A percentile compares a stretch with the other conserved stretches of the same genome.
Conservation (phyloP, 1,140 invertebrate genomes). For the Ridgeia piscesae region DNA sequence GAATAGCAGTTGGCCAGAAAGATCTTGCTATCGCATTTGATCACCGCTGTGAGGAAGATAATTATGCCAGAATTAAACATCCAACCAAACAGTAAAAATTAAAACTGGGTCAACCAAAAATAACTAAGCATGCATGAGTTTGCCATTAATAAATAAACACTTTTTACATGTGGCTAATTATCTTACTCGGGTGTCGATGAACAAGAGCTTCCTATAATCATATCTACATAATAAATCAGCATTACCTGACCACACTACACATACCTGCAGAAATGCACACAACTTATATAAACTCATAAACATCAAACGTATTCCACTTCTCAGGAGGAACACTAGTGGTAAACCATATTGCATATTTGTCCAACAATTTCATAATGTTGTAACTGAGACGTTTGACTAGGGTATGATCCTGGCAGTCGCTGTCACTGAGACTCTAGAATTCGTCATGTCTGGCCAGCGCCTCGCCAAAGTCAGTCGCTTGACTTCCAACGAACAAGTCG, state of each 20-base stretch:
- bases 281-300: not conserved
- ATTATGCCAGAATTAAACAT: no score
- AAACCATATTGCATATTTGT: slow-evolving; percentile 1
- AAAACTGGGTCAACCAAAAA: not conserved
- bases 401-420: not conserved
- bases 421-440: slow-evolving; percentile 40
- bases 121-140: not conserved
- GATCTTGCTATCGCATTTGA: not conserved
- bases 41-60: no score
- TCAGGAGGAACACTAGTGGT: not conserved
- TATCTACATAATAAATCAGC: not conserved
- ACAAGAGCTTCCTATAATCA: not conserved
- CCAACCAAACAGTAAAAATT: not conserved
- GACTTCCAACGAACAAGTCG: slow-evolving; percentile 96
- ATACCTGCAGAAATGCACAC: not conserved
- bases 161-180: not conserved
- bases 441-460: slow-evolving; percentile 87
- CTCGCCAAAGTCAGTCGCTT: slow-evolving; percentile 98
- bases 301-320: not conserved
- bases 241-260: not conserved
- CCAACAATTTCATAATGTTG: not conserved
- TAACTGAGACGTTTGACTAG: not conserved
- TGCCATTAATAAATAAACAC: not conserved
- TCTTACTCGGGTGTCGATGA: not conserved
- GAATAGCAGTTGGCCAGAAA: not conserved